These are phyloP conservation scores for Drosophila saltans DNA, from an alignment of 1,140 invertebrate species.

Conservation along the genomic window DNA sequence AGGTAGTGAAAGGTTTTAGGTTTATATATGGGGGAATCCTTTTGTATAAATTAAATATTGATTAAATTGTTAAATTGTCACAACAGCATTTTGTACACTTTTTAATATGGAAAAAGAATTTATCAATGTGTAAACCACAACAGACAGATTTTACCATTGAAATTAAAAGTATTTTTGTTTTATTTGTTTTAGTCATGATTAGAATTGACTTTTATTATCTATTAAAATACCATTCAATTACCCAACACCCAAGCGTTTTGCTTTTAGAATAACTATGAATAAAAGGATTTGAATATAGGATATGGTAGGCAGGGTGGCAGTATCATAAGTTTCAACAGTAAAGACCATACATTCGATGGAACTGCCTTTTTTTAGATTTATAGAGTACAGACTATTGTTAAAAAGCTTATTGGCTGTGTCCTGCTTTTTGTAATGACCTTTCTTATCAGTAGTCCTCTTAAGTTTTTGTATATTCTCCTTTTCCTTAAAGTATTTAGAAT, in stretches of 20 bases:
- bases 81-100: conserved; percentile 25
- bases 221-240: background rate
- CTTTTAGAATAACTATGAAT: conserved; percentile 40
- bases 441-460: too few relatives aligned
- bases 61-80: conserved; percentile 50
- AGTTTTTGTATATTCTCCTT: too few relatives aligned
- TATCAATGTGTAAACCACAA: background rate
- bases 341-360: too few relatives aligned
- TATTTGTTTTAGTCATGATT: background rate
- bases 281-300: background rate
- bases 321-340: too few relatives aligned
- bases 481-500: too few relatives aligned
- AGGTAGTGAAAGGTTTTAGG: background rate
- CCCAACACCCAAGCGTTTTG: background rate
- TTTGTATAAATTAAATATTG: conserved; percentile 50
- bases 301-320: too few relatives aligned
- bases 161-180: background rate
- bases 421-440: too few relatives aligned
- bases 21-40: background rate
- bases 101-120: conserved; percentile 1
- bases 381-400: too few relatives aligned
- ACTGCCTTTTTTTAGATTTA: too few relatives aligned
- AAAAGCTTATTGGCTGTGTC: too few relatives aligned
- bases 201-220: background rate
- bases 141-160: background rate